phyloP scores from a whole-genome alignment of 2,113 vertebrate species.

The Petromus typicus region DNA sequence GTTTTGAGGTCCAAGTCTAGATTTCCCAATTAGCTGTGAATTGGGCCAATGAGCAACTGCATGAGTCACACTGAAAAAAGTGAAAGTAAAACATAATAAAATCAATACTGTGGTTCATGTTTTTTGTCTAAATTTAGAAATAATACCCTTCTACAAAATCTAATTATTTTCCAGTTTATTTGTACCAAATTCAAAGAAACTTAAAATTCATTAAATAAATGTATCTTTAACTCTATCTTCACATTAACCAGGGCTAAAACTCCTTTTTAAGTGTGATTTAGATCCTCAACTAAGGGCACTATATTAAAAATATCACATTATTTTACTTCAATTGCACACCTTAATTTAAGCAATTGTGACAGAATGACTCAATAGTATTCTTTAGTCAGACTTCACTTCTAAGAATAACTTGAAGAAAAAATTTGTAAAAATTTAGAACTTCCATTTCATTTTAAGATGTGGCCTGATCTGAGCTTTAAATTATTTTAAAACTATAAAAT shows the following conservation, averaged over 20 bases:
- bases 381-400: not conserved
- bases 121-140: not conserved
- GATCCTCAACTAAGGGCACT: not conserved
- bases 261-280: not conserved
- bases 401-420: not conserved
- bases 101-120: not conserved
- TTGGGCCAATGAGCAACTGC: not conserved
- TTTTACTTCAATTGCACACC: not conserved
- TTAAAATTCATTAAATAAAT: not conserved
- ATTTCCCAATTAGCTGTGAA: not conserved
- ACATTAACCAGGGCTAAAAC: not conserved
- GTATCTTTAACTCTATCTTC: not conserved
- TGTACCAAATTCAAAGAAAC: not conserved
- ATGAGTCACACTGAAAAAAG: not conserved
- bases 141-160: not conserved
- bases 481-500: constrained; percentile 2
- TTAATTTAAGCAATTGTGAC: not conserved
- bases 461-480: not conserved
- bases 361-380: not conserved
- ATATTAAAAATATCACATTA: not conserved
- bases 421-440: not conserved
- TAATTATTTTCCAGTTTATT: not conserved
- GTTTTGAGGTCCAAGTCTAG: not conserved
- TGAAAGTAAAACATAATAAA: not conserved
- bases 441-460: not conserved